Base-by-base conservation (phyloP, 1,140 invertebrate genomes). In the Pogonomyrmex barbatus region DNA sequence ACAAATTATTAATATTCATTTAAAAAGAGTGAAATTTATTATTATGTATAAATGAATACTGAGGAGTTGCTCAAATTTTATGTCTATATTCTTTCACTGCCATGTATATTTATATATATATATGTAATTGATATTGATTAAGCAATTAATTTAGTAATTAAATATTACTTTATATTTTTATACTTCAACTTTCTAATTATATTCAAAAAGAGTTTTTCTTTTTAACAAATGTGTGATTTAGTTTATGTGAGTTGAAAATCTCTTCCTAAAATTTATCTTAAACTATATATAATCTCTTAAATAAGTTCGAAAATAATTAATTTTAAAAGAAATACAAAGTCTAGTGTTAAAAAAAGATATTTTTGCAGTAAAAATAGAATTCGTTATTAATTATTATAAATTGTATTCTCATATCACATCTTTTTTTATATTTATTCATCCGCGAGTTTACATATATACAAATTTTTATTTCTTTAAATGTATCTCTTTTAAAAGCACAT, bases 41-140 rank as follows among this genome's bases (percentile, higher is more conserved):
- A 24, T 24, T 24, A 30, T 33, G 1, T 45, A 50, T 33, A 42
- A 73, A 73, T 62, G 4, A 54, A 62, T 63, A 6, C 1, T 47
- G 4, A 39, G 45, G 9, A 77, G 12, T 24, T 30, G 9, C 4
- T 6, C 6, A 0, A 76, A 10, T 76, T 76, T 4, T 65, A 65
- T 45, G 1, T n/a, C 2, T 62, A 73, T 47, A 77, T 30, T 6
- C 5, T 0, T 63, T 33, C 3, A 63, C 24, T 68, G 24, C 6
- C 24, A 39, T 84, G 62, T 84, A 56, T 63, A 36, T 67, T 56
- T 52, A 76, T 58, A 70, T 6, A 24, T 6, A 24, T 24, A 24
- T 24, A 24, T 24, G 24, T 24, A 24, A 24, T 24, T 24, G 24
- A 24, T 45, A 10, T 33, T 0, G 4, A 42, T 47, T 52, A 42